phyloP scores from a whole-genome alignment of 2,888 invertebrate species.

The Nysson spinosus region DNA sequence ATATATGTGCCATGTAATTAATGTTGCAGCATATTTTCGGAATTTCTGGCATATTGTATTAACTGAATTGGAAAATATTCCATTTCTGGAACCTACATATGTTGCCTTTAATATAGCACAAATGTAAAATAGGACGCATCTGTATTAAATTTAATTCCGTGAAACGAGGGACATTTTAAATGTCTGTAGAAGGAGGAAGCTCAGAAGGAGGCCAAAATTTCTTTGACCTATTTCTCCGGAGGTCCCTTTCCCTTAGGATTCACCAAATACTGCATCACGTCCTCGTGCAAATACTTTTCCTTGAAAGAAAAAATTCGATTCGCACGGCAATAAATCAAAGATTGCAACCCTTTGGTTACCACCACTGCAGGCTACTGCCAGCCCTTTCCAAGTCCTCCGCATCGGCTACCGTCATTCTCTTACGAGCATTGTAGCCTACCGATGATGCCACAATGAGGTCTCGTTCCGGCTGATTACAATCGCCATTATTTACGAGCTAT shows the following conservation, averaged over 20 bases:
- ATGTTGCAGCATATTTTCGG: too few relatives aligned
- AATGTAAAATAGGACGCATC: too few relatives aligned
- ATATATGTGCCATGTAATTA: background rate
- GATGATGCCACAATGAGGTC: slow-evolving; percentile 62
- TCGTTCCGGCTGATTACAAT: slow-evolving; percentile 69
- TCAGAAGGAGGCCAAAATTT: slow-evolving; percentile 14
- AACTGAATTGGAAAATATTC: too few relatives aligned
- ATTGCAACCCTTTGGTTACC: slow-evolving; percentile 66
- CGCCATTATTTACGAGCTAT: slow-evolving; percentile 68
- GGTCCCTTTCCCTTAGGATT: slow-evolving; percentile 4
- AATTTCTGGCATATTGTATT: too few relatives aligned
- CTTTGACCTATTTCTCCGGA: slow-evolving; percentile 52
- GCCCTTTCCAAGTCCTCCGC: background rate
- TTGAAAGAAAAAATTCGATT: slow-evolving; percentile 68
- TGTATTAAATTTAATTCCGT: too few relatives aligned
- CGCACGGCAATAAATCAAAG: slow-evolving; percentile 71
- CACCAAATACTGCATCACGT: slow-evolving; percentile 19
- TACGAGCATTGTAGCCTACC: slow-evolving; percentile 53
- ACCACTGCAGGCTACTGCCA: slow-evolving; percentile 17
- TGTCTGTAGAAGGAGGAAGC: background rate
- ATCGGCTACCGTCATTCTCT: slow-evolving; percentile 32
- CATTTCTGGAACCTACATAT: too few relatives aligned
- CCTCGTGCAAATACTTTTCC: slow-evolving; percentile 28
- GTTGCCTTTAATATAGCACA: too few relatives aligned
- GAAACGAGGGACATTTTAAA: background rate